phyloP scores from a whole-genome alignment of 2,888 invertebrate species.

The Calameuta pallipes region DNA sequence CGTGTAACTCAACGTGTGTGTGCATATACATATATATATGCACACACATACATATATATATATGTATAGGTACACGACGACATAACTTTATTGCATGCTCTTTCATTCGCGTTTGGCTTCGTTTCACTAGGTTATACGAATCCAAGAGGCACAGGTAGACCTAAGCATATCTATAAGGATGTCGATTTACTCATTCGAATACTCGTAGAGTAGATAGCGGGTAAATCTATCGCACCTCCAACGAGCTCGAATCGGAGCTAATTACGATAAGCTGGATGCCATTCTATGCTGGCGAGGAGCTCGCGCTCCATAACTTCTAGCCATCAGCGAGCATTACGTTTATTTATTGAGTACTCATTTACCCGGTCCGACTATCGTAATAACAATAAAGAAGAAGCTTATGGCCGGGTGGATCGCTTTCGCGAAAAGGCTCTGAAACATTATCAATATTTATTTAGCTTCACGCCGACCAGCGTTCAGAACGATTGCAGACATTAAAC shows the following conservation, averaged over 20 bases:
- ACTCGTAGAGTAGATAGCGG: background rate
- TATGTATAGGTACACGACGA: too few species aligned
- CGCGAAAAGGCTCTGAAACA: conserved; percentile 41
- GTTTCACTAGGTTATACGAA: background rate
- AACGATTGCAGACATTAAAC: conserved; percentile 39
- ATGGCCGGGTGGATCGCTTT: conserved; percentile 39
- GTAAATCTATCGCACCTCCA: background rate
- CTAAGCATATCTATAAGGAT: background rate
- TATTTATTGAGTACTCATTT: conserved; percentile 37
- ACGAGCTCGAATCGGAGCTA: conserved; percentile 11
- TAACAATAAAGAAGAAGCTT: conserved; percentile 51
- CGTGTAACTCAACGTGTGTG: background rate
- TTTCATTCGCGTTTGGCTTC: background rate
- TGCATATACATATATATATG: too few species aligned
- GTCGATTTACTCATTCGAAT: background rate
- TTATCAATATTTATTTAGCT: conserved; percentile 47
- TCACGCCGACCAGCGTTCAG: conserved; percentile 32
- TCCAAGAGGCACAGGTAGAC: background rate
- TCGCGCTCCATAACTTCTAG: conserved; percentile 28
- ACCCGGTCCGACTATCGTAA: conserved; percentile 29
- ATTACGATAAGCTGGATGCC: conserved; percentile 29
- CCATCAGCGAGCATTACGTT: conserved; percentile 37
- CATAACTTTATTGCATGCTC: background rate
- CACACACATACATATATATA: too few species aligned
- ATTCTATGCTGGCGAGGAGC: conserved; percentile 26